These are phyloP conservation scores for Percopsis omiscomaycus DNA, from an alignment of 2,797 vertebrate genomes.

Conservation along the genomic window DNA sequence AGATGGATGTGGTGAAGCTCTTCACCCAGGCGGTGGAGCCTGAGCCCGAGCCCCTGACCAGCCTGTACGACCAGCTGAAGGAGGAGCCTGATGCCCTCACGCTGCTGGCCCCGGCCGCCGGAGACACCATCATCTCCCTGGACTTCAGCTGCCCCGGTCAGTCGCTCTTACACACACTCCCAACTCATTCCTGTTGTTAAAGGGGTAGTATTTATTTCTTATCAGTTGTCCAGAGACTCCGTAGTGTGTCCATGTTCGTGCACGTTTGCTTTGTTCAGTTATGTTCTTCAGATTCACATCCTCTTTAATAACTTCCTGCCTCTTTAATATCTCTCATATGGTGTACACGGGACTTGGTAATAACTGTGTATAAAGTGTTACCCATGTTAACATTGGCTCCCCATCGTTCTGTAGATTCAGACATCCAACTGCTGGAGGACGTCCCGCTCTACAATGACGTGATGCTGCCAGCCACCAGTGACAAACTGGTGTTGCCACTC, in stretches of 20 bases:
- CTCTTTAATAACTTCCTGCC: too few species aligned
- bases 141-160: conserved; percentile 88
- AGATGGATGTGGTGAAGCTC: conserved; percentile 82
- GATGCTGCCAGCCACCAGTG: conserved; percentile 90
- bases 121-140: conserved; percentile 90
- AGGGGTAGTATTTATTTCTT: too few species aligned
- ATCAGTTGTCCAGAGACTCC: too few species aligned
- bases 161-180: conserved; percentile 20
- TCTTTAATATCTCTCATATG: too few species aligned
- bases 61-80: conserved; percentile 91
- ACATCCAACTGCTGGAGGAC: conserved; percentile 84
- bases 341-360: too few species aligned
- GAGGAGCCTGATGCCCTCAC: conserved; percentile 88
- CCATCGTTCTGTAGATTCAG: conserved; percentile 76
- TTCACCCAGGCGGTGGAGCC: conserved; percentile 78
- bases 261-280: too few species aligned
- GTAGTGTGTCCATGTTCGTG: too few species aligned
- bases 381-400: neutral
- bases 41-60: conserved; percentile 67
- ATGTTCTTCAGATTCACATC: too few species aligned
- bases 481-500: conserved; percentile 82
- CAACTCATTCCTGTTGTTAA: neutral
- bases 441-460: conserved; percentile 95
- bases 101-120: conserved; percentile 91
- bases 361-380: neutral